Conservation (phyloP, 2,797 vertebrate species). For the Apogon hyalosoma region DNA sequence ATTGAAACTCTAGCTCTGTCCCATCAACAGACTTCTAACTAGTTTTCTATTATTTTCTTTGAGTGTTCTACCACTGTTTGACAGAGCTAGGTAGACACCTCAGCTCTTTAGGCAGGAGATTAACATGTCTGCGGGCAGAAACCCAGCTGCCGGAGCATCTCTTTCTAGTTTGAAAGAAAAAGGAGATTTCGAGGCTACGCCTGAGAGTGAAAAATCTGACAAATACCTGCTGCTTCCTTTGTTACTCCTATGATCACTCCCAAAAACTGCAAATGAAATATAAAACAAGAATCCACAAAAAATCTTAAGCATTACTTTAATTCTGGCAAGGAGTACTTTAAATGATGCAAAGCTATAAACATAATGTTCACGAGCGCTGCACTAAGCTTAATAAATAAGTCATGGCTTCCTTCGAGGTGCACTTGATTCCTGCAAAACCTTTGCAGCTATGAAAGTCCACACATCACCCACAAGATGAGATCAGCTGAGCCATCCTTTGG, state of each 20-base stretch:
- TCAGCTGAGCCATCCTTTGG: conserved; percentile 59
- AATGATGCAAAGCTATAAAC: conserved; percentile 10
- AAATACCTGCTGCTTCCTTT: conserved; percentile 50
- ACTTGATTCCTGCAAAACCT: conserved; percentile 46
- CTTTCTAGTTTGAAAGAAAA: conserved; percentile 28
- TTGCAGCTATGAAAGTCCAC: conserved; percentile 44
- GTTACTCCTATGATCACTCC: conserved; percentile 23
- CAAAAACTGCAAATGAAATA: conserved; percentile 1
- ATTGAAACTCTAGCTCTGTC: conserved; percentile 80
- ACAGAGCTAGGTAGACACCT: conserved; percentile 73
- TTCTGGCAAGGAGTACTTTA: neutral
- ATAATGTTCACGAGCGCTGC: conserved; percentile 16
- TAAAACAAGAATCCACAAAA: neutral
- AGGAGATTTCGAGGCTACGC: conserved; percentile 13
- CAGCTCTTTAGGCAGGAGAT: conserved; percentile 79
- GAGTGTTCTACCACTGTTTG: conserved; percentile 76
- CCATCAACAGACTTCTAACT: conserved; percentile 69
- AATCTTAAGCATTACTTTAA: neutral
- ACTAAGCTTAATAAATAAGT: conserved; percentile 32
- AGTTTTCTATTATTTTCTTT: conserved; percentile 71
- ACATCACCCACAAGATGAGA: conserved; percentile 41
- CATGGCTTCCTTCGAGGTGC: conserved; percentile 33
- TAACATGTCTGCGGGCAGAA: conserved; percentile 77
- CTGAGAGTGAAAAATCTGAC: conserved; percentile 4
- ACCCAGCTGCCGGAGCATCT: conserved; percentile 64